phyloP scores from a whole-genome alignment of 2,888 invertebrate genomes.

The Chamaedrilus cognettii region DNA sequence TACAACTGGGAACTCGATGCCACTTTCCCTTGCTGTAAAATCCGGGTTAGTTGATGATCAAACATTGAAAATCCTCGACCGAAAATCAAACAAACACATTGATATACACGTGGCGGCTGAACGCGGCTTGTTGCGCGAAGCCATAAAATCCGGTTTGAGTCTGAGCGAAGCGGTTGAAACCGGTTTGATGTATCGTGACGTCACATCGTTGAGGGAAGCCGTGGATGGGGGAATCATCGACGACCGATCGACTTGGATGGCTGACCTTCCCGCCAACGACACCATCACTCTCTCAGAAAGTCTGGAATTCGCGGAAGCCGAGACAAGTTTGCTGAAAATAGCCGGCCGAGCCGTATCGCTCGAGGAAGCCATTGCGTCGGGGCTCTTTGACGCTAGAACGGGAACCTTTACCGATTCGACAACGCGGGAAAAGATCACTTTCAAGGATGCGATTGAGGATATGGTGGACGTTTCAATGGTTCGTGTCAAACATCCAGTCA shows the following conservation, averaged over 20 bases:
- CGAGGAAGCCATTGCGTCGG: conserved; percentile 40
- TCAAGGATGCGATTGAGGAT: conserved; percentile 87
- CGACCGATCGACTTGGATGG: background rate
- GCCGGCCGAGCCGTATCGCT: conserved; percentile 66
- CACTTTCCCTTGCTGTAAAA: conserved; percentile 22
- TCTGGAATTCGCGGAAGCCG: background rate
- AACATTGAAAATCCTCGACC: background rate
- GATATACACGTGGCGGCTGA: background rate
- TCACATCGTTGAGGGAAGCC: too few species aligned
- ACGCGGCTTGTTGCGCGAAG: background rate
- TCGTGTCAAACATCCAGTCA: conserved; percentile 69
- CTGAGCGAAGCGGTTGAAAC: background rate
- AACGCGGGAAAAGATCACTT: conserved; percentile 74
- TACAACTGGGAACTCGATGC: conserved; percentile 11
- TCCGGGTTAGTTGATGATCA: conserved; percentile 13
- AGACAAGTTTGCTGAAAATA: background rate
- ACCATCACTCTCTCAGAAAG: background rate
- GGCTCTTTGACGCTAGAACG: conserved; percentile 41
- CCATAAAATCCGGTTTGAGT: background rate
- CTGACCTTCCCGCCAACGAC: background rate
- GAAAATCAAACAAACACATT: background rate
- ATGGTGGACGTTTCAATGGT: conserved; percentile 71
- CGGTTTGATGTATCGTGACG: background rate
- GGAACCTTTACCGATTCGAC: conserved; percentile 42
- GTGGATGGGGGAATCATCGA: background rate